These are phyloP conservation scores for Clavelina lepadiformis DNA, from an alignment of 23 tunicate species.

Conservation along the genomic window DNA sequence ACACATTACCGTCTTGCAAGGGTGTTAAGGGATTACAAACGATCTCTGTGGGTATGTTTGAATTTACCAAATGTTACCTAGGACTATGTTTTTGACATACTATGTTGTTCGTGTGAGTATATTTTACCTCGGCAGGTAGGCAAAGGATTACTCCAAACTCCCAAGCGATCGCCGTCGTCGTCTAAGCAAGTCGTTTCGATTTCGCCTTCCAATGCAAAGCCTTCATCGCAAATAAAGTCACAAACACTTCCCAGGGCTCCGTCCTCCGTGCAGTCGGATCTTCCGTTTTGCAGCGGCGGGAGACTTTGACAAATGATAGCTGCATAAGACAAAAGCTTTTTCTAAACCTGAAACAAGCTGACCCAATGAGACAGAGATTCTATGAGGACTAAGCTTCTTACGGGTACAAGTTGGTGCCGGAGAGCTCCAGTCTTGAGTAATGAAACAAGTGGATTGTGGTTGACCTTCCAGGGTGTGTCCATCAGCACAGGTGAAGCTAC, in stretches of 20 bases:
- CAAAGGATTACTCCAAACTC: conserved; percentile 24
- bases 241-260: not conserved
- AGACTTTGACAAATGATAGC: not conserved
- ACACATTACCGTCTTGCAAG: conserved; percentile 7
- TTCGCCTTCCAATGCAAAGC: not conserved
- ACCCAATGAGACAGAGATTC: too few species aligned
- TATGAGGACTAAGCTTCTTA: too few species aligned
- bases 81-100: too few species aligned
- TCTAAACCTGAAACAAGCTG: too few species aligned
- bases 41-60: too few species aligned
- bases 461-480: conserved; percentile 6
- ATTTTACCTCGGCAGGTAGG: conserved; percentile 32
- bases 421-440: too few species aligned
- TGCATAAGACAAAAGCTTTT: too few species aligned
- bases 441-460: conserved; percentile 6
- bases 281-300: not conserved
- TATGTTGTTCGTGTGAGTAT: too few species aligned
- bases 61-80: too few species aligned
- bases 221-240: not conserved
- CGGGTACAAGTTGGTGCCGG: not conserved
- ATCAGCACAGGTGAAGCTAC: not conserved
- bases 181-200: not conserved
- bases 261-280: not conserved
- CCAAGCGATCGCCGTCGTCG: conserved; percentile 11
- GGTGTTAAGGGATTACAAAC: too few species aligned